Evolutionary conservation across 2,113 vertebrate species (phyloP), one percentile per base, ranked within the genome.

Genomic region (Suncus etruscus): DNA sequence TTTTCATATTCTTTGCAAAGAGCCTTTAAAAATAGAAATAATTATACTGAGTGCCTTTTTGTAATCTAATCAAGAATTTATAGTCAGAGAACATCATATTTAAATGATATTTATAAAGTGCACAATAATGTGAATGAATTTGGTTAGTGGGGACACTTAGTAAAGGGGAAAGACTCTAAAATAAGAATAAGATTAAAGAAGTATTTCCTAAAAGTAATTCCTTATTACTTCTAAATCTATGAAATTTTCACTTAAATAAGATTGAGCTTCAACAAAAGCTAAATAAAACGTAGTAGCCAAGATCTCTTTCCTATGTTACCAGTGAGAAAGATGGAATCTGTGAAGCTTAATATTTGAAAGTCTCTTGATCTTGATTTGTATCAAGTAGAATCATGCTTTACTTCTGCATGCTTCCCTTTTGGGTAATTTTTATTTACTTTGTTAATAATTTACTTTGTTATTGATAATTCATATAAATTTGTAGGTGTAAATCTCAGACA

Each of bases 1-100:
- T 86, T 95, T 91, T 97, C 91, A 92, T 96, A 98, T 85, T 97
- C 97, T 63, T 12, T 85, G 39, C 98, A 98, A 68, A 94, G 70
- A 58, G 91, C 77, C 95, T 97, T 89, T 70, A 93, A 95, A 80
- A 86, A 83, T 32, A 84, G 22, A 94, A 75, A 1, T 58, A 58
- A 70, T 81, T 32, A 27, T 32, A 78, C 58, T 83, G 70, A 68
- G 47, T n/a, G 70, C 27, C 73, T 86, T 87, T 76, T 6, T 88
- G 92, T 78, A 48, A 80, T 24, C 11, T 27, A 74, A 73, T 73
- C 5, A 27, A 3, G n/a, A 8, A 65, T 70, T 86, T 75, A 82
- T 54, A 79, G 85, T 69, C 63, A 87, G 32, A 92, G 6, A 32
- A 47, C 27, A 24, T 80, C 73, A 83, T 0, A 7, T 77, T 7